Evolutionary conservation across 2,888 invertebrate genomes (phyloP), one percentile per base, ranked within the genome.

Genomic region (Trachelus stipa): DNA sequence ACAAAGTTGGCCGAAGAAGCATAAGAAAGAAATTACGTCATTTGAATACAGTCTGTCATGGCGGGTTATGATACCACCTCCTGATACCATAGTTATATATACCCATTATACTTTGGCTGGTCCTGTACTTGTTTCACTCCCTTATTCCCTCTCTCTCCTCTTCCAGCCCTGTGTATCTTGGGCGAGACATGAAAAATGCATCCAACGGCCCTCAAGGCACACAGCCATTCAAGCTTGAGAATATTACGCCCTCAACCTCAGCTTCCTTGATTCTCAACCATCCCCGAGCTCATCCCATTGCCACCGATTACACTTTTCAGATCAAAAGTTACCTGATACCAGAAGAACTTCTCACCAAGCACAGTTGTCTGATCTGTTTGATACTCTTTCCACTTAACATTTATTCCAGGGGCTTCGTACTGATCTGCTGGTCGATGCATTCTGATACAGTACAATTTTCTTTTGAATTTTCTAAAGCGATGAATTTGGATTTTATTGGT

Each of bases 181-280:
- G 83, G 81, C 84, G 83, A 83, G 89, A 88, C 90, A 90, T 90
- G 90, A 90, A 90, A 90, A 90, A 90, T 90, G 90, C 89, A 90
- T 90, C 86, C 83, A 84, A 87, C 87, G 82, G 85, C 85, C 88
- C 88, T 87, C 83, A 81, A 87, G 89, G 87, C 89, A 88, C 89
- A 89, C 87, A 84, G 84, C 87, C 87, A 87, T 88, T 89, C 88
- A 86, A 87, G 87, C 87, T 87, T 85, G 84, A 82, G 83, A 83
- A 84, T 85, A 83, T 82, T 80, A 73, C 77, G 23, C 34, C 73
- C 74, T 37, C 71, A 30, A 33, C 84, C 56, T 12, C n/a, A 37
- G 31, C 76, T 34, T 69, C 34, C 68, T 69, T 23, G 12, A 15
- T 31, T 73, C 34, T 33, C 68, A 30, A 35, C 68, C 37, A 34